phyloP scores from a whole-genome alignment of 2,113 vertebrate species.

The Lepus americanus region DNA sequence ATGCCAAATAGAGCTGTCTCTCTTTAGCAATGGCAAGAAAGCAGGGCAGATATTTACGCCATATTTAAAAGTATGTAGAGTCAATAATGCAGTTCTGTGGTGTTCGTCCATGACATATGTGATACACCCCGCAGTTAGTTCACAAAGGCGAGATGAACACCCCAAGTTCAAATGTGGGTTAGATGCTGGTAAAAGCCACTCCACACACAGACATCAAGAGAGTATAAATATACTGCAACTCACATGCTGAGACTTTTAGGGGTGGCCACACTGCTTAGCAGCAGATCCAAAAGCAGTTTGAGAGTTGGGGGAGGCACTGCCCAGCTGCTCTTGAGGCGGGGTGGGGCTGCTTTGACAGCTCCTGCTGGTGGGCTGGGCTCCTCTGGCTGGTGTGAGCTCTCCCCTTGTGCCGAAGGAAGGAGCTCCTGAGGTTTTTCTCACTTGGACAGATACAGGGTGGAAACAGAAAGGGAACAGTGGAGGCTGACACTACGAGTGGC shows the following conservation, averaged over 20 bases:
- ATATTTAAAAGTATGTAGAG: neutral
- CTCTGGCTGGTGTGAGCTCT: neutral
- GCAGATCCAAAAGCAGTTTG: no score
- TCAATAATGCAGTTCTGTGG: neutral
- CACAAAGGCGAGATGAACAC: neutral
- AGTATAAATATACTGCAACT: accelerated
- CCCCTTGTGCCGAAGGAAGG: neutral
- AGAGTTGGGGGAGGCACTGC: neutral
- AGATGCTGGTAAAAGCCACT: neutral
- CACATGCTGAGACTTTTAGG: neutral
- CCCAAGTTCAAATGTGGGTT: no score
- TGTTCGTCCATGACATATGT: neutral
- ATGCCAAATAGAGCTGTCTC: no score
- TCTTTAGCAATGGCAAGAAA: neutral
- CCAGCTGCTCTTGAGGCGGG: accelerated
- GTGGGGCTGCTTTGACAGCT: accelerated
- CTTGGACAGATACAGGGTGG: neutral
- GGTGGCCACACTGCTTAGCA: accelerated
- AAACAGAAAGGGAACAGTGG: accelerated
- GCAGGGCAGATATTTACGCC: neutral
- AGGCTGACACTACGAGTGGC: neutral
- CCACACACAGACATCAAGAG: accelerated
- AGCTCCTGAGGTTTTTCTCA: neutral
- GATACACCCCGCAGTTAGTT: neutral
- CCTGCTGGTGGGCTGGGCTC: neutral